A percentile compares a stretch with the other conserved stretches of the same genome.
These are phyloP conservation scores for Donacobius atricapilla DNA, from an alignment of 2,113 vertebrate species.

Conservation along the genomic window DNA sequence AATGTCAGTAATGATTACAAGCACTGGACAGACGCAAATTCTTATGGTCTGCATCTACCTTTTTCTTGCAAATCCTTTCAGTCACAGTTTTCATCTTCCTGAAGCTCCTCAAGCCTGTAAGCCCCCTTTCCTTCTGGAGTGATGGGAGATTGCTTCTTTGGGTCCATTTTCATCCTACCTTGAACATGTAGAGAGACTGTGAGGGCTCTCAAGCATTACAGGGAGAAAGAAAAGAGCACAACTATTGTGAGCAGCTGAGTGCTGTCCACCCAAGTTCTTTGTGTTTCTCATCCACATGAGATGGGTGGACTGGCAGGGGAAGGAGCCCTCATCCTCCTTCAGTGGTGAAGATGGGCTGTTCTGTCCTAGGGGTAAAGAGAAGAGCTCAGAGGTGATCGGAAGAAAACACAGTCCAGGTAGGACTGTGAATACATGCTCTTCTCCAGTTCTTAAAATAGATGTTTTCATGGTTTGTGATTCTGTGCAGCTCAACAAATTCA, in stretches of 20 bases:
- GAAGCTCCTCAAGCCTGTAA: not conserved
- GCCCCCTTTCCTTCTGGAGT: not conserved
- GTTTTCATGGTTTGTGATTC: not conserved
- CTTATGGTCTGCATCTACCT: not conserved
- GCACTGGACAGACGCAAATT: not conserved
- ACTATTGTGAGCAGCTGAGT: not conserved
- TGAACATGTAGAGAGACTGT: rapidly evolving
- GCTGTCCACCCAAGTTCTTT: not conserved
- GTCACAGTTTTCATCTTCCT: not conserved
- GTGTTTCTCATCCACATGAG: not conserved
- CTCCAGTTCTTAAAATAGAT: not conserved
- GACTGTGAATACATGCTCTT: not conserved
- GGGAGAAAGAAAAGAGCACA: not conserved
- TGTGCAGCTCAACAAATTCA: not conserved
- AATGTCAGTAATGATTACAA: not conserved
- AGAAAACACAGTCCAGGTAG: not conserved
- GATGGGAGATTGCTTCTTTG: not conserved
- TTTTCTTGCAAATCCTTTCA: not conserved
- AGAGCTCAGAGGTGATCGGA: not conserved
- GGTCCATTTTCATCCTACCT: not conserved
- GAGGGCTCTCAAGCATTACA: not conserved
- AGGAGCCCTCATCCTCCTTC: not conserved
- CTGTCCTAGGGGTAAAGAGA: not conserved
- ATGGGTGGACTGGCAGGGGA: not conserved
- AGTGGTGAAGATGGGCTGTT: not conserved